Percentiles rank a stretch among this genome's conserved stretches.
Evolutionary conservation across 2,888 invertebrate species (phyloP).

Genomic region (Fissipunctia ypsillon): DNA sequence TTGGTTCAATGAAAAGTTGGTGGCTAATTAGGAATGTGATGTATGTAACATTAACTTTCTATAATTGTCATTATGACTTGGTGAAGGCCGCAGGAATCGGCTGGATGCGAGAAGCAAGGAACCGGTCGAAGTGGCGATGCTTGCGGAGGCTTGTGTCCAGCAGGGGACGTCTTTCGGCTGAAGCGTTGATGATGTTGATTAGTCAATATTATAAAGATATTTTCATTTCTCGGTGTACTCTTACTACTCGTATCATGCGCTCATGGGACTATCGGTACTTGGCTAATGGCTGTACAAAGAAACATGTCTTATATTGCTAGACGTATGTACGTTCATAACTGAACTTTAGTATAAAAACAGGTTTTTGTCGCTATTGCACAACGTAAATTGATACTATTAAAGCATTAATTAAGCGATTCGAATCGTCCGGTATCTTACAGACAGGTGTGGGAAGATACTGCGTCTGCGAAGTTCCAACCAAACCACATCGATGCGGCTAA

Average conservation of each 20-base stretch:
- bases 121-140: no score
- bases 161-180: no score
- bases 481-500: constrained; percentile 25
- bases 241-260: no score
- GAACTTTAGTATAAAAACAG: neutral
- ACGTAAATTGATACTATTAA: neutral
- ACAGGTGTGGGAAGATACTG: constrained; percentile 29
- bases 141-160: no score
- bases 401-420: neutral
- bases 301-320: neutral
- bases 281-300: neutral
- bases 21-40: no score
- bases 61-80: no score
- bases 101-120: no score
- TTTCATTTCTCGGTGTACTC: neutral
- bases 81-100: no score
- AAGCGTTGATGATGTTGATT: no score
- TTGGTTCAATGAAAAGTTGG: no score
- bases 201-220: neutral
- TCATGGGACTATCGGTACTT: neutral
- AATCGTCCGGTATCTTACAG: neutral
- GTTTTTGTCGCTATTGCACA: neutral
- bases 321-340: neutral
- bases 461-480: neutral
- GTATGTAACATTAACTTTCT: no score